These are phyloP conservation scores for Eulemur rufifrons DNA, from an alignment of 2,113 vertebrate species.

Conservation along the genomic window DNA sequence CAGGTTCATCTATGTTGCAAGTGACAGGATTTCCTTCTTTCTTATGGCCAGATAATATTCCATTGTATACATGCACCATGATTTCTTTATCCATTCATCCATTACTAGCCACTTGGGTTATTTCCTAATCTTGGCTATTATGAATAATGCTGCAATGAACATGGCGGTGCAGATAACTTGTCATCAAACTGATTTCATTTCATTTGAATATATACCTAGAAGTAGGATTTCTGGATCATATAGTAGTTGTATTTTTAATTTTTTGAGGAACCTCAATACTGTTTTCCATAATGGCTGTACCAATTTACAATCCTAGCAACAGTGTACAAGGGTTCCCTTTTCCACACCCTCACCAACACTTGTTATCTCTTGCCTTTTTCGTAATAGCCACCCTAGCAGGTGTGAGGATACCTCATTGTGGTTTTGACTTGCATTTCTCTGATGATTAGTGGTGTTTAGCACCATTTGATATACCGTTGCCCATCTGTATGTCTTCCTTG, in stretches of 20 bases:
- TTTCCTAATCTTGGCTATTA: not conserved
- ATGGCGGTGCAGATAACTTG: not conserved
- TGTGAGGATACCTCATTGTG: not conserved
- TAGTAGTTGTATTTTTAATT: not conserved
- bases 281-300: not conserved
- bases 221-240: not conserved
- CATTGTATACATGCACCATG: too few relatives aligned
- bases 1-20: not conserved
- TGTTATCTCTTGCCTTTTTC: not conserved
- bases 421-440: not conserved
- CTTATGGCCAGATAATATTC: not conserved
- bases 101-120: not conserved
- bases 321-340: not conserved
- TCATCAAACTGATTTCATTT: not conserved
- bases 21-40: not conserved
- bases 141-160: not conserved
- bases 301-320: not conserved
- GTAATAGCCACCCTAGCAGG: not conserved
- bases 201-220: not conserved
- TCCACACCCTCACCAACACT: not conserved
- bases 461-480: not conserved
- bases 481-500: not conserved
- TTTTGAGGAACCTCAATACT: not conserved
- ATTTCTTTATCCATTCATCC: not conserved
- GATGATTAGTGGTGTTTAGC: not conserved